Evolutionary conservation across 1,140 invertebrate genomes (phyloP).

Genomic region (Aphaenogaster rudis): DNA sequence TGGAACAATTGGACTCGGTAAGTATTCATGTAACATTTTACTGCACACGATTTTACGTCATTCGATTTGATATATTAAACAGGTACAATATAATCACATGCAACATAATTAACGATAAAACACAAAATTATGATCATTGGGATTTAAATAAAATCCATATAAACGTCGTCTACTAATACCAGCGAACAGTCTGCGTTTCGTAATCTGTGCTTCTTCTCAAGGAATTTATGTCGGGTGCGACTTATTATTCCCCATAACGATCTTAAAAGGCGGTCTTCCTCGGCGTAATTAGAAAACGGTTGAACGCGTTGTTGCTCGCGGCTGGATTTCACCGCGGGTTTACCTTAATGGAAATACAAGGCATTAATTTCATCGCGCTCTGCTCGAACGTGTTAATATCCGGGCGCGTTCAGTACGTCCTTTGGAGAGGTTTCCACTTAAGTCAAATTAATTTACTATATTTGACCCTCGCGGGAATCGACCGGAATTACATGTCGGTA

Average conservation of each 20-base stretch:
- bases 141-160: background rate
- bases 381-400: constrained; percentile 53
- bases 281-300: constrained; percentile 34
- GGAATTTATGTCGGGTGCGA: background rate
- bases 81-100: background rate
- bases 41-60: background rate
- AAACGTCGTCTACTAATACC: background rate
- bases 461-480: background rate
- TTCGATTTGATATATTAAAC: constrained; percentile 1
- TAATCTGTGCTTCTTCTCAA: constrained; percentile 3
- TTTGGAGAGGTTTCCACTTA: constrained; percentile 7
- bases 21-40: background rate
- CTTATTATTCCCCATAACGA: constrained; percentile 17
- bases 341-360: constrained; percentile 50
- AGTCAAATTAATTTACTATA: constrained; percentile 47
- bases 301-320: constrained; percentile 6
- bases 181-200: background rate
- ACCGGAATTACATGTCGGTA: background rate
- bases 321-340: constrained; percentile 10
- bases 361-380: constrained; percentile 23
- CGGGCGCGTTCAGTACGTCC: constrained; percentile 5
- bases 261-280: constrained; percentile 13
- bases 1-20: background rate
- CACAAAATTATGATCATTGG: background rate
- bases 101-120: constrained; percentile 11